A percentile compares a stretch with the other conserved stretches of the same genome.
Evolutionary conservation across 2,113 vertebrate genomes (phyloP).

Genomic region (Cyrtonyx montezumae): DNA sequence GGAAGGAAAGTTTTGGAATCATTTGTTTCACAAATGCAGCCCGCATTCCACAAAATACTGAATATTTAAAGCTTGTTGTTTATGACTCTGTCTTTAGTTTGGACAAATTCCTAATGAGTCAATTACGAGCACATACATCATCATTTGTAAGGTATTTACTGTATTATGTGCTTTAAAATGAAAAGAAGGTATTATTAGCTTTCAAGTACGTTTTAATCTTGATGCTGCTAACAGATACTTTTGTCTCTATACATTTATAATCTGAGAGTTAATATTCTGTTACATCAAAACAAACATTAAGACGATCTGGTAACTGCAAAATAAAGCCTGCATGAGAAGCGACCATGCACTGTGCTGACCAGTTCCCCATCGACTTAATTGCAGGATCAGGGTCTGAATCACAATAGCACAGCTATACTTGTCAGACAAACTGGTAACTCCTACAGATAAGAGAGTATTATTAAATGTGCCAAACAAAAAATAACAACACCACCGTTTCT

Average conservation of each 20-base stretch:
- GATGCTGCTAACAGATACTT: not conserved
- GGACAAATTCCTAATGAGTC: slow-evolving; percentile 38
- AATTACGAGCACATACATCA: slow-evolving; percentile 24
- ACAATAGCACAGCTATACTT: not conserved
- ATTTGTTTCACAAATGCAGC: not conserved
- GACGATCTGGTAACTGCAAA: not conserved
- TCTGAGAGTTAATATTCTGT: not conserved
- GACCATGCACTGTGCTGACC: not conserved
- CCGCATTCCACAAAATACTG: not conserved
- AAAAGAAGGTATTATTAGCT: slow-evolving; percentile 19
- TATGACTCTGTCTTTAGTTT: slow-evolving; percentile 31
- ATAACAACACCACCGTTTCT: not conserved
- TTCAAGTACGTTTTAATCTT: slow-evolving; percentile 34
- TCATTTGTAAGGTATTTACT: slow-evolving; percentile 30
- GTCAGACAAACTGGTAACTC: not conserved
- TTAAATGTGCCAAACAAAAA: not conserved
- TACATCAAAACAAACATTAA: slow-evolving; percentile 16
- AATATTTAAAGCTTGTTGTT: not conserved
- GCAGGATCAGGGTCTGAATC: not conserved
- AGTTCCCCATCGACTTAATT: not conserved
- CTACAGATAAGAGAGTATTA: not conserved
- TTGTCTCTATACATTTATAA: slow-evolving; percentile 7
- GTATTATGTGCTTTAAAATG: slow-evolving; percentile 2
- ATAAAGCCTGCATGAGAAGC: accelerated
- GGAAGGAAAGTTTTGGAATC: not conserved